Evolutionary conservation across 2,113 vertebrate species (phyloP).

Genomic region (Octodon degus): DNA sequence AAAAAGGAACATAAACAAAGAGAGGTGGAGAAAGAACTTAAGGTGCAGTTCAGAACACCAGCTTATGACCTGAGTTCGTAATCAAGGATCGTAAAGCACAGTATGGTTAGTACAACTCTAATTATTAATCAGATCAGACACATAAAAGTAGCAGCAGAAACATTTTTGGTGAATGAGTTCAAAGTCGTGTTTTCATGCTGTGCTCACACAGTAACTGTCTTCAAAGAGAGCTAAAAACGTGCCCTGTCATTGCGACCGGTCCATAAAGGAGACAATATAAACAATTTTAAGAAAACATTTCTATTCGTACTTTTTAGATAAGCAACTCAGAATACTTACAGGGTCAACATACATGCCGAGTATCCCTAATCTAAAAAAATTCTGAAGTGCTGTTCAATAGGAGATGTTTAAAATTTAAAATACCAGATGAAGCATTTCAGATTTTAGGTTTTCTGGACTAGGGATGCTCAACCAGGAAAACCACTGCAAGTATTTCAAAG

Average conservation of each 20-base stretch:
- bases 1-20: background rate
- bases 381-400: background rate
- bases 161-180: conserved; percentile 21
- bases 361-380: background rate
- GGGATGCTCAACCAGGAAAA: background rate
- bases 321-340: background rate
- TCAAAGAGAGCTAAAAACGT: background rate
- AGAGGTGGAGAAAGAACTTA: background rate
- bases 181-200: conserved; percentile 16
- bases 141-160: background rate
- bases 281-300: conserved; percentile 9
- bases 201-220: background rate
- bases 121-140: conserved; percentile 12
- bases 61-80: background rate
- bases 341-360: background rate
- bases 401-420: background rate
- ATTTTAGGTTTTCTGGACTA: background rate
- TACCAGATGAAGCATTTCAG: background rate
- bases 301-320: background rate
- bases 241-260: background rate
- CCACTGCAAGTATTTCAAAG: background rate
- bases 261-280: background rate
- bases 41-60: background rate
- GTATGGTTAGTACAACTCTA: background rate
- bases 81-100: background rate